Conservation (phyloP, 2,888 invertebrate genomes). For the Agrochola macilenta region DNA sequence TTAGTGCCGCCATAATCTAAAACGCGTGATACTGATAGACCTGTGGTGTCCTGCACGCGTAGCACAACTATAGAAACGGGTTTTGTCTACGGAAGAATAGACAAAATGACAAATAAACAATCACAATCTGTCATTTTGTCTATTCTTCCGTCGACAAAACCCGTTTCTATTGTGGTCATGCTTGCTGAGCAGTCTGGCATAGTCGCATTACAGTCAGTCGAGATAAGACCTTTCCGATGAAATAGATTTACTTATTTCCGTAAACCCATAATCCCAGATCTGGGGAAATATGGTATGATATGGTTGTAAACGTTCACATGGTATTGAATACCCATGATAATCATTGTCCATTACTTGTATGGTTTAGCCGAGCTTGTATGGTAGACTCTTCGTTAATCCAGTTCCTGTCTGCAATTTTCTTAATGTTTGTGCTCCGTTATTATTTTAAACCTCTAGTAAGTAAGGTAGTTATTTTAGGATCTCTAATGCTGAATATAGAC, state of each 20-base stretch:
- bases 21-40: not conserved
- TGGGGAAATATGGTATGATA: too few species aligned
- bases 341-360: not conserved
- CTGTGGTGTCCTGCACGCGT: not conserved
- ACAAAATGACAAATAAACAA: too few species aligned
- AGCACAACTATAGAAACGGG: too few species aligned
- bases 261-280: slow-evolving; percentile 7
- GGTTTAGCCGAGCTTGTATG: not conserved
- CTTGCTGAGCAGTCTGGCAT: too few species aligned
- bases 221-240: not conserved
- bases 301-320: not conserved
- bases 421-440: slow-evolving; percentile 1
- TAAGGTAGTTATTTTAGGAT: slow-evolving; percentile 32
- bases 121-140: too few species aligned
- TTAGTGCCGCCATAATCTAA: not conserved
- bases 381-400: not conserved
- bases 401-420: not conserved
- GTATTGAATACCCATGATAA: not conserved
- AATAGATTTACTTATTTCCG: not conserved
- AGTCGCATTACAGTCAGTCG: not conserved
- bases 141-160: too few species aligned
- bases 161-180: too few species aligned
- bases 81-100: too few species aligned
- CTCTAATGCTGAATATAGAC: slow-evolving; percentile 33
- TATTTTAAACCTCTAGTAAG: slow-evolving; percentile 27